Percentiles rank a stretch among this genome's conserved stretches.
These are phyloP conservation scores for Apis florea DNA, from an alignment of 1,140 invertebrate species.

Conservation along the genomic window DNA sequence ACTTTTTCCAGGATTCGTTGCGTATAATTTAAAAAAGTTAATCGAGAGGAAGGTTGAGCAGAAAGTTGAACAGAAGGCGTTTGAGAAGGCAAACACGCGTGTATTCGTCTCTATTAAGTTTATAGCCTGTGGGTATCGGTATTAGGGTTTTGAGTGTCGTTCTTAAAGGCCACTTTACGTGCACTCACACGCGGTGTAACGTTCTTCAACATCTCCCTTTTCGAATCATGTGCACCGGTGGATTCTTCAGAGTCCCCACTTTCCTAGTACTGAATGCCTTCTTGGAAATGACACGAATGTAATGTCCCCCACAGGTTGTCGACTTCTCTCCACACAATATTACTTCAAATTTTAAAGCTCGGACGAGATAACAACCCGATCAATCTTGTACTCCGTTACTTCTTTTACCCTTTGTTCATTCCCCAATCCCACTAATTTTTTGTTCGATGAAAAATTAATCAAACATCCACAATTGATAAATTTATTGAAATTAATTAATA, in stretches of 20 bases:
- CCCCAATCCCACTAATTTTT: too few relatives aligned
- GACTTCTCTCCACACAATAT: neutral
- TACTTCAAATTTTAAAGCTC: neutral
- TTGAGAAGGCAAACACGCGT: conserved; percentile 41
- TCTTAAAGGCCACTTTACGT: conserved; percentile 57
- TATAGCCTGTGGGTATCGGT: conserved; percentile 30
- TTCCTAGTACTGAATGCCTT: conserved; percentile 15
- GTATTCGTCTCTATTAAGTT: conserved; percentile 59
- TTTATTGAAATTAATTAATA: too few relatives aligned
- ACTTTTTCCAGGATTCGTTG: too few relatives aligned
- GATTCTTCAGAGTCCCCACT: conserved; percentile 43
- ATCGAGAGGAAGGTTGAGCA: too few relatives aligned
- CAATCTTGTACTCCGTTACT: neutral
- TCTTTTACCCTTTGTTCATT: too few relatives aligned
- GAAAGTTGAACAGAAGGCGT: conserved; percentile 20
- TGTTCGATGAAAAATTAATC: too few relatives aligned
- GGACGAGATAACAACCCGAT: conserved; percentile 21
- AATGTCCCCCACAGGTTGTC: neutral
- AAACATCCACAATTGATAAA: too few relatives aligned
- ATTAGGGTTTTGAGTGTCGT: conserved; percentile 45
- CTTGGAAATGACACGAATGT: conserved; percentile 22
- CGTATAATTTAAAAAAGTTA: too few relatives aligned
- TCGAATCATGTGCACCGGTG: conserved; percentile 32
- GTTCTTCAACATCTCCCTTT: conserved; percentile 37
- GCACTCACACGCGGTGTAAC: conserved; percentile 51